These are phyloP conservation scores for Pinna nobilis DNA, from an alignment of 1,140 invertebrate genomes.

Conservation along the genomic window DNA sequence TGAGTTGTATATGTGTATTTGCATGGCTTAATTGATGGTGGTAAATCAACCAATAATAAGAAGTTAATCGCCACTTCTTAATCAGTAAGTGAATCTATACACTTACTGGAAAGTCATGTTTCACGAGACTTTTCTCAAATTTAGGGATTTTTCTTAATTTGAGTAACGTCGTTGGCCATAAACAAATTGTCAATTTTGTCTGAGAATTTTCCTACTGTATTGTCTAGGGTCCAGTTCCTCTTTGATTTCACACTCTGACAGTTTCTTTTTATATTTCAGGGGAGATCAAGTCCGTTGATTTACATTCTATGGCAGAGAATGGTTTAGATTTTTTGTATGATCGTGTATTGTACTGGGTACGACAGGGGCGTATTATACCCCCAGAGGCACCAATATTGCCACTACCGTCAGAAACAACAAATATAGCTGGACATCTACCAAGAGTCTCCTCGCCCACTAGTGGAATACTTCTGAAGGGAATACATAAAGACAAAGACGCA, in stretches of 20 bases:
- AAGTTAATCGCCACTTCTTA: no score
- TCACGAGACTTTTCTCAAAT: no score
- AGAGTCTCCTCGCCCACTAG: no score
- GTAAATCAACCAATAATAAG: no score
- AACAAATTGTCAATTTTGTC: no score
- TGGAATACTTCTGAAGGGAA: no score
- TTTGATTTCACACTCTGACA: not conserved
- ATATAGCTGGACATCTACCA: not conserved
- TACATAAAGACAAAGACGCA: not conserved
- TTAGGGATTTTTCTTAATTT: no score
- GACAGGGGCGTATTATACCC: conserved; percentile 48
- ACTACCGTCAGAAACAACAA: conserved; percentile 5
- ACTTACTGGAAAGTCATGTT: no score
- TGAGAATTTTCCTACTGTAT: not conserved
- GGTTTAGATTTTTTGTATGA: conserved; percentile 55
- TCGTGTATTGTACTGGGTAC: conserved; percentile 52
- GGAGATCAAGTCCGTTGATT: conserved; percentile 19
- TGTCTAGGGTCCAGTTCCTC: not conserved
- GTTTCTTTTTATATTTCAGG: not conserved
- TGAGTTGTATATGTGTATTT: no score
- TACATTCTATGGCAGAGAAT: conserved; percentile 49
- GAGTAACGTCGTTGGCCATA: no score
- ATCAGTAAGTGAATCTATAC: no score
- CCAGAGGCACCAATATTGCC: conserved; percentile 34
- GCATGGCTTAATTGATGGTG: no score